Evolutionary conservation across 2,797 vertebrate genomes (phyloP), one percentile per base, ranked within the genome.

Genomic region (Antrozous pallidus): DNA sequence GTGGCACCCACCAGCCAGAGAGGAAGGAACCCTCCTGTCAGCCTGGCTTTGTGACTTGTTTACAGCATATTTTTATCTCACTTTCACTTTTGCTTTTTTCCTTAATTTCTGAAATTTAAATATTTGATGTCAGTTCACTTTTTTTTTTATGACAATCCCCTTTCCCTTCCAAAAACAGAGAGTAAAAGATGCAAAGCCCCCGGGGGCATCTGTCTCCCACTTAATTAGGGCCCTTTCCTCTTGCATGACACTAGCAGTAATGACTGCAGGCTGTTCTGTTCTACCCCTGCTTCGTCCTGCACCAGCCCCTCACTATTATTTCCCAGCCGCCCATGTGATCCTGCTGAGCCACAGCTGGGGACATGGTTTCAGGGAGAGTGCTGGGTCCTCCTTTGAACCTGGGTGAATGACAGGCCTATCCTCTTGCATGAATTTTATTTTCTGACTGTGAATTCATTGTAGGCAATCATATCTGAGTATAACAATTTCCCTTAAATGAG

Each of bases 91-190:
- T 94, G 70, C 88, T 79, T 93, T 4, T 10, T 78, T 42, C 33
- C 45, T 86, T 75, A 70, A 73, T 82, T 95, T 92, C 92, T 95
- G 87, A 95, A 95, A 97, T 96, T 98, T 97, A 97, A 97, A 98
- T 98, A 97, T 97, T 98, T 98, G 65, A 97, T 98, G 95, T 97
- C 94, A 97, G 94, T 96, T 97, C 42, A 86, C 97, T 98, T 98
- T 96, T 98, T 98, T 98, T 98, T 97, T 49, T 49, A 96, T 97
- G 97, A 96, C 90, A 97, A 93, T 95, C 94, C 89, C 92, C 84
- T 91, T 97, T 95, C 26, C 69, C 95, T 98, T 96, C 96, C 97
- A 96, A 98, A 98, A 97, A 91, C 96, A 96, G 97, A 98, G 97
- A 96, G 69, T 11, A 13, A 93, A 92, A 85, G 96, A 96, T 96